A percentile compares a stretch with the other conserved stretches of the same genome.
Conservation (phyloP, 2,113 vertebrate genomes). For the Bubo bubo region DNA sequence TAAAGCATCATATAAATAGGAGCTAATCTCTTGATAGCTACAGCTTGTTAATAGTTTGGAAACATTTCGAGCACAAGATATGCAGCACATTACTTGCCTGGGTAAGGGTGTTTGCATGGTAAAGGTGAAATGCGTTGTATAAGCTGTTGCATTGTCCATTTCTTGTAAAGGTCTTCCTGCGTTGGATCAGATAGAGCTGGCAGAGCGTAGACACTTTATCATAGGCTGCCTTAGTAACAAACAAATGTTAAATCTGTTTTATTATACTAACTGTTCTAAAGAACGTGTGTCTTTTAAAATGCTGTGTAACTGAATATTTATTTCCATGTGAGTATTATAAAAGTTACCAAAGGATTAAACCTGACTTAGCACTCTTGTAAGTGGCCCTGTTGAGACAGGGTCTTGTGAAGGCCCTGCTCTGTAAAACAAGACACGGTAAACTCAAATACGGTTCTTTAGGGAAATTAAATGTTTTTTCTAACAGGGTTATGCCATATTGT, state of each 20-base stretch:
- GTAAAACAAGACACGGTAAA: constrained; percentile 51
- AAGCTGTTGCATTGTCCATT: constrained; percentile 48
- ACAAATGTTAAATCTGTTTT: constrained; percentile 70
- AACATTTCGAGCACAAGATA: constrained; percentile 73
- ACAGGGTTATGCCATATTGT: constrained; percentile 76
- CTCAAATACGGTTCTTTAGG: constrained; percentile 70
- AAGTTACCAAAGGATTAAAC: constrained; percentile 88
- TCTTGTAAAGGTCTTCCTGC: constrained; percentile 63
- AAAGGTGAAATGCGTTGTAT: constrained; percentile 35
- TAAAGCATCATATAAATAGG: constrained; percentile 64
- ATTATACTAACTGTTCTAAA: constrained; percentile 75
- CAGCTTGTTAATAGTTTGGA: constrained; percentile 61
- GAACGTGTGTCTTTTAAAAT: constrained; percentile 71
- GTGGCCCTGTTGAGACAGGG: constrained; percentile 60
- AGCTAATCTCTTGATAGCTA: constrained; percentile 60
- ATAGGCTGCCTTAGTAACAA: constrained; percentile 80
- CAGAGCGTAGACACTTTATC: constrained; percentile 75
- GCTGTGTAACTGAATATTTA: constrained; percentile 79
- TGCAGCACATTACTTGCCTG: constrained; percentile 66
- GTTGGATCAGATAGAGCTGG: constrained; percentile 60
- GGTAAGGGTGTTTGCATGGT: constrained; percentile 66
- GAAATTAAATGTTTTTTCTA: constrained; percentile 76
- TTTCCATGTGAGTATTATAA: constrained; percentile 83
- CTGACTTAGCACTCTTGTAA: constrained; percentile 69
- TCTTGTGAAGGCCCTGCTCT: constrained; percentile 56